Base-by-base conservation (phyloP, 2,888 invertebrate species). In the Apotomis capreana region DNA sequence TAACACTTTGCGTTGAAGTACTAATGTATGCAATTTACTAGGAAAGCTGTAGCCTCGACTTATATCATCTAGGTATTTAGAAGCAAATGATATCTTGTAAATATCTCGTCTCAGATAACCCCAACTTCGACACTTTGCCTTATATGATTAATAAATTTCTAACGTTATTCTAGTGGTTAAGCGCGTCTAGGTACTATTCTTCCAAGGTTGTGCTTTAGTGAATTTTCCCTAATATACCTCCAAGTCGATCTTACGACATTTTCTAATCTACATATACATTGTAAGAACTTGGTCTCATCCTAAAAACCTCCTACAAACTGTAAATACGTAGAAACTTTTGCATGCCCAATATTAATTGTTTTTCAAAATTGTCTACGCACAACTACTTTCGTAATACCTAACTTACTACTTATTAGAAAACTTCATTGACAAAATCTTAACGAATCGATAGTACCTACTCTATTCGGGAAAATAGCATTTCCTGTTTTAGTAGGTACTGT, bases 171-270 rank as follows among this genome's bases (percentile, higher is more conserved):
- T 91, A 92, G 91, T 88, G 69, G 80, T 83, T 92, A 93, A 92
- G 91, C 81, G 89, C 91, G 83, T 90, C 86, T 92, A 93, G 92
- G 79, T 92, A 91, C 91, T 92, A 92, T 91, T 93, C 91, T 92
- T 92, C 92, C 91, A 92, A 89, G 92, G 92, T 93, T 92, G 92
- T 92, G 92, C 92, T 92, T 92, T 91, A 91, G 91, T 91, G 90
- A 91, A 87, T 89, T 91, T 90, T 86, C 87, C 88, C 82, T 82
- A 65, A 74, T 72, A 63, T 74, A 72, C 67, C 65, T 69, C 68
- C 69, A 72, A 80, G 74, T 81, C 83, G 70, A 77, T 85, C 83
- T 83, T 81, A 77, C 81, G 77, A 83, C 81, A 81, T 81, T 70
- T 76, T 81, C 81, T 84, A 83, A 79, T 78, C 78, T 84, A 83